Conservation (phyloP, 2,888 invertebrate species). For the Pyrrhosoma nymphula region DNA sequence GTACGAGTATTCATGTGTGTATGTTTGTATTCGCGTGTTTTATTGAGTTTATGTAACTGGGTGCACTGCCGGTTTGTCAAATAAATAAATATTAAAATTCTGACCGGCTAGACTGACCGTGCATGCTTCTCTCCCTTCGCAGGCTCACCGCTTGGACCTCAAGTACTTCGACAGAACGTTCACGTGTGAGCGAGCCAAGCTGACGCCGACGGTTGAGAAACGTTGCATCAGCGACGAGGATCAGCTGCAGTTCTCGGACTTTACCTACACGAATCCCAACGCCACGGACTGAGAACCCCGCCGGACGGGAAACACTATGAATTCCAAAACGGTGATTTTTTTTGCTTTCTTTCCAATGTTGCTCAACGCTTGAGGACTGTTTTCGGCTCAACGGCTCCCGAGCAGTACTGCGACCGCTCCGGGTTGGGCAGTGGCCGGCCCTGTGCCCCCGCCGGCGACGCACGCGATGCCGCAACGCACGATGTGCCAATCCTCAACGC, state of each 20-base stretch:
- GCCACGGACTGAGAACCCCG: constrained; percentile 77
- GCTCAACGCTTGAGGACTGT: too few species aligned
- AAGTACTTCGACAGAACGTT: constrained; percentile 99
- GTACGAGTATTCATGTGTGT: too few species aligned
- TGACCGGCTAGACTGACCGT: not conserved
- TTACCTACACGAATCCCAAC: constrained; percentile 98
- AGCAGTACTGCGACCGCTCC: too few species aligned
- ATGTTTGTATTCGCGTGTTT: too few species aligned
- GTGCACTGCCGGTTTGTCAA: too few species aligned
- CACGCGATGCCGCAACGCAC: not conserved
- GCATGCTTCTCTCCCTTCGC: constrained; percentile 71
- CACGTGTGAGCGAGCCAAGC: constrained; percentile 93
- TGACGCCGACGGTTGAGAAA: constrained; percentile 96
- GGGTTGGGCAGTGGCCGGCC: too few species aligned
- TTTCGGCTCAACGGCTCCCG: too few species aligned
- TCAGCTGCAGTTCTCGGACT: constrained; percentile 97
- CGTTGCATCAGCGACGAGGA: constrained; percentile 97
- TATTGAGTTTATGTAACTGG: too few species aligned
- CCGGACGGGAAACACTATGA: not conserved
- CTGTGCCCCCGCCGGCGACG: not conserved
- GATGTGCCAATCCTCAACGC: not conserved
- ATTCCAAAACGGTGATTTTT: too few species aligned
- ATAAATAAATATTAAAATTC: too few species aligned
- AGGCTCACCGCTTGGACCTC: constrained; percentile 96
- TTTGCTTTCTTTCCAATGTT: too few species aligned